phyloP scores from a whole-genome alignment of 2,113 vertebrate genomes.

The Gnathonemus echidnorhynchus region DNA sequence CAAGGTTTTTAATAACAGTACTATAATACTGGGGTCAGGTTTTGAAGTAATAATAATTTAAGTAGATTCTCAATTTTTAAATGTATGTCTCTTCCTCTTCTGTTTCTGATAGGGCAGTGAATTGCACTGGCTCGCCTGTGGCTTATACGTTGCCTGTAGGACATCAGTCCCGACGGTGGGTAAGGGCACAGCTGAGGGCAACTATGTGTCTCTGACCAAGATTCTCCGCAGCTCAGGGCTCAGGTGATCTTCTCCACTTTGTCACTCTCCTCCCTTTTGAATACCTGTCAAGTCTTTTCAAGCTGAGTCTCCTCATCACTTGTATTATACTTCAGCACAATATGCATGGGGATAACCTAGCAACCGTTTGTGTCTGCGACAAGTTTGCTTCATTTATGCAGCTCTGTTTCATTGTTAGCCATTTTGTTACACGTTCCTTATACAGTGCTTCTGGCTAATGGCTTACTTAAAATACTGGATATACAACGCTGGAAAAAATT shows the following conservation, averaged over 20 bases:
- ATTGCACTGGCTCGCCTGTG: constrained; percentile 86
- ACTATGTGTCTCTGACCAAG: constrained; percentile 85
- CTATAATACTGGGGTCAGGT: not conserved
- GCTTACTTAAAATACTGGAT: not conserved
- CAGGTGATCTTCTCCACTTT: constrained; percentile 60
- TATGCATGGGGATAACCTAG: not conserved
- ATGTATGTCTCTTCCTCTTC: not conserved
- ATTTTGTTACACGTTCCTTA: not conserved
- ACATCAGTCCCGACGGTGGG: constrained; percentile 80
- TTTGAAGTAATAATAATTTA: not conserved
- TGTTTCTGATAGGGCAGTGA: constrained; percentile 71
- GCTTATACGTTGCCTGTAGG: constrained; percentile 87
- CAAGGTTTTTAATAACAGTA: not conserved
- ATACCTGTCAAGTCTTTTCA: not conserved
- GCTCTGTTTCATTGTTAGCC: not conserved
- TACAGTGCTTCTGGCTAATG: not conserved
- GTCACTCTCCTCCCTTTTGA: not conserved
- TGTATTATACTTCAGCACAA: not conserved
- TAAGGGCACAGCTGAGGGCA: constrained; percentile 80
- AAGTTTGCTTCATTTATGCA: not conserved
- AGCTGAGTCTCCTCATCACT: not conserved
- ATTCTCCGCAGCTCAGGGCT: constrained; percentile 82
- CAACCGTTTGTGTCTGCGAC: not conserved
- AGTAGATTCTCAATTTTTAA: not conserved
- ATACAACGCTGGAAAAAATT: too few relatives aligned